Percentiles rank a stretch among this genome's conserved stretches.
These are phyloP conservation scores for Onychomys torridus DNA, from an alignment of 2,797 vertebrate species.

Conservation along the genomic window DNA sequence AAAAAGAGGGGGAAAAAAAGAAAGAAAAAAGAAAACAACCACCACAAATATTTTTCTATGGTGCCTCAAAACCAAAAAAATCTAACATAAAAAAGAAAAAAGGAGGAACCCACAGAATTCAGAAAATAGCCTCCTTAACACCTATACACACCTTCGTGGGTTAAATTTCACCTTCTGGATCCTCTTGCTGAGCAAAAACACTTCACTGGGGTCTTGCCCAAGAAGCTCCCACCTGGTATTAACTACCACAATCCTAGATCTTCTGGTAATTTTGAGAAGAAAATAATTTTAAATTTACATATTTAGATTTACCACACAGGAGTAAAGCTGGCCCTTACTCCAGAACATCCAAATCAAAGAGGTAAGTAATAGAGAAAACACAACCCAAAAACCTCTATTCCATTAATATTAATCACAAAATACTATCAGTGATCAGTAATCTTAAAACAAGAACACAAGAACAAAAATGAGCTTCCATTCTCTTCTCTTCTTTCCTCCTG, in stretches of 20 bases:
- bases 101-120: not conserved
- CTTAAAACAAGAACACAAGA: conserved; percentile 7
- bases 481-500: not conserved
- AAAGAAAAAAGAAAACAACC: too few relatives aligned
- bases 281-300: conserved; percentile 23
- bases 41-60: not conserved
- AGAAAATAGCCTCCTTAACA: not conserved
- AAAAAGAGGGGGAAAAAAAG: too few relatives aligned
- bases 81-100: not conserved
- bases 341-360: conserved; percentile 49
- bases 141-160: not conserved
- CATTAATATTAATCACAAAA: not conserved
- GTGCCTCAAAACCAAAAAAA: conserved; percentile 64
- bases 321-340: not conserved
- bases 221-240: not conserved
- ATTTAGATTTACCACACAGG: conserved; percentile 26
- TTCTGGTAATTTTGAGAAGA: not conserved
- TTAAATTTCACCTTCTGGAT: conserved; percentile 40
- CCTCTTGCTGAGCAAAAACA: not conserved
- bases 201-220: not conserved
- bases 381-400: not conserved
- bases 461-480: not conserved
- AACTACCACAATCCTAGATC: not conserved
- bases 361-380: not conserved
- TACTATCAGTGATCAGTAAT: not conserved